A percentile compares a stretch with the other conserved stretches of the same genome.
Evolutionary conservation across 2,888 invertebrate genomes (phyloP).

Genomic region (Brachyptera risi): DNA sequence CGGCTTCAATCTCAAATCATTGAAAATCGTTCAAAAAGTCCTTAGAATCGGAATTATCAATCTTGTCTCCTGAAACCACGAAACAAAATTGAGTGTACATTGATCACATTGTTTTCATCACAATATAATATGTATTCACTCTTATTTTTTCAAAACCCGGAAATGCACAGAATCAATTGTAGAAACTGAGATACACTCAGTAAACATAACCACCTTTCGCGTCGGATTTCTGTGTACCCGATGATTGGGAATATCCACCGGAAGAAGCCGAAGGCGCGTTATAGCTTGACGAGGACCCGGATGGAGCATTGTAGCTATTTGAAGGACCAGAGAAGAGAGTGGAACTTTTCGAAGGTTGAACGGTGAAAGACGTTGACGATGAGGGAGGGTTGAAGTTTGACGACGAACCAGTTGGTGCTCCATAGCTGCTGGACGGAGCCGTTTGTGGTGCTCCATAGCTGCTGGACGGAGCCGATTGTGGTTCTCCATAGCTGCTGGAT

Average conservation of each 20-base stretch:
- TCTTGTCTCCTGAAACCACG: too few relatives aligned
- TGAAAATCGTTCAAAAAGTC: too few relatives aligned
- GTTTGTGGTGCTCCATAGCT: conserved; percentile 21
- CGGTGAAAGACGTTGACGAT: neutral
- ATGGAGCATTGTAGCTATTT: conserved; percentile 49
- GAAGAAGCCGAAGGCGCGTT: neutral
- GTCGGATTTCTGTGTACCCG: conserved; percentile 59
- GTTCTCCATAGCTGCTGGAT: conserved; percentile 22
- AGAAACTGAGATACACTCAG: too few relatives aligned
- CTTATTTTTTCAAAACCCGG: too few relatives aligned
- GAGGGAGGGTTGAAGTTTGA: neutral
- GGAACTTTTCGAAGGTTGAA: neutral
- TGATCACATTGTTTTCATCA: too few relatives aligned
- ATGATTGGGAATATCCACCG: conserved; percentile 20
- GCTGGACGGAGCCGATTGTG: conserved; percentile 11
- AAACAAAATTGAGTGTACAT: too few relatives aligned
- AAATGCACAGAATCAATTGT: too few relatives aligned
- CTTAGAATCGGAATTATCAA: too few relatives aligned
- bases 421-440: conserved; percentile 31
- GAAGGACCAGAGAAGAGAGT: neutral
- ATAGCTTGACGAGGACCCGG: conserved; percentile 29
- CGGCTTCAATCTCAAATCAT: too few relatives aligned
- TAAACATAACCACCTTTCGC: conserved; percentile 77
- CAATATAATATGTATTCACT: too few relatives aligned
- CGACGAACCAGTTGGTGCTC: conserved; percentile 39